Conservation (phyloP, 2,888 invertebrate genomes). For the Salticus scenicus region DNA sequence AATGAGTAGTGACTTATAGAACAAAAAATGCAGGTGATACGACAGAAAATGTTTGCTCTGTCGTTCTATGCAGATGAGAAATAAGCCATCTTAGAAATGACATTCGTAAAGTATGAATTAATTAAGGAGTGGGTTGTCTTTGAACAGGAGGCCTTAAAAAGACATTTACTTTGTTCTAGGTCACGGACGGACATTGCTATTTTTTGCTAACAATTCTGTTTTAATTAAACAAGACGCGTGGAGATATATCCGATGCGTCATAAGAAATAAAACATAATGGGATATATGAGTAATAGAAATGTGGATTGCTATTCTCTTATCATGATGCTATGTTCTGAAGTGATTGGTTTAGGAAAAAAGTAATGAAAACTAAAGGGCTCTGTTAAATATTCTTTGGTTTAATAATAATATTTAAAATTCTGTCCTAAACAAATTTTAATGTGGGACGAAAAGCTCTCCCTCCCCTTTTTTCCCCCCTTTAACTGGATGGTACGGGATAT, state of each 20-base stretch:
- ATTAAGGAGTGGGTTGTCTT: constrained; percentile 1
- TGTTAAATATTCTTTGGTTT: too few species aligned
- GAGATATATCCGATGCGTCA: not conserved
- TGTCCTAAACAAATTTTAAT: too few species aligned
- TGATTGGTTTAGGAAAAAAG: too few species aligned
- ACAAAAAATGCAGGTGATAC: constrained; percentile 1
- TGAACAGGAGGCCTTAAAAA: not conserved
- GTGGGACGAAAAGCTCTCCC: too few species aligned
- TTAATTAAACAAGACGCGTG: not conserved
- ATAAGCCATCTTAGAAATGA: not conserved
- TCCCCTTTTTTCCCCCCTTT: too few species aligned
- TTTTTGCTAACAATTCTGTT: not conserved
- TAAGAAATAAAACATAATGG: not conserved
- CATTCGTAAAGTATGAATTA: not conserved
- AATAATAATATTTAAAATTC: too few species aligned
- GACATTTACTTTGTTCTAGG: not conserved
- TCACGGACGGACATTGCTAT: constrained; percentile 1
- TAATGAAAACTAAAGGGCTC: too few species aligned
- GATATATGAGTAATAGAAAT: too few species aligned
- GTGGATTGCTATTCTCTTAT: too few species aligned
- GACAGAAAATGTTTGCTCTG: not conserved
- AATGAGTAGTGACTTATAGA: constrained; percentile 10
- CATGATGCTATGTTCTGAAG: too few species aligned
- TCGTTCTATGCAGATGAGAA: constrained; percentile 8
- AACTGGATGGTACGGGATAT: too few species aligned